Base-by-base conservation (phyloP, 1,140 invertebrate species). In the Drosophila athabasca region DNA sequence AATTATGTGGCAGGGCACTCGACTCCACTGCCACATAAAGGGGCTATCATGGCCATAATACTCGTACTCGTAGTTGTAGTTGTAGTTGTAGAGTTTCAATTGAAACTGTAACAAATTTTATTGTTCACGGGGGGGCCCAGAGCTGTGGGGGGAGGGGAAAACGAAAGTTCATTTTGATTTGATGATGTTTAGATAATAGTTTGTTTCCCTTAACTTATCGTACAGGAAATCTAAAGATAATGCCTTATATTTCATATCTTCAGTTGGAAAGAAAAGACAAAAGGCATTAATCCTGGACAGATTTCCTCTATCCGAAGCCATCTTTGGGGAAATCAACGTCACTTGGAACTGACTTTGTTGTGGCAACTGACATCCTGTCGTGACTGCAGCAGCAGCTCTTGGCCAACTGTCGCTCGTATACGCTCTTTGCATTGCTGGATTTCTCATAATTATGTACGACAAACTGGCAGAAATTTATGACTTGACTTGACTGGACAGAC, bases 381-480 rank as follows among this genome's bases (percentile, higher is more conserved):
- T 26, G 50, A 48, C 53, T 51, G 26, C 31, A 29, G 15, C 24
- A 26, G 4, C 17, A 26, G 4, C 26, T 59, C 19, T 58, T 61
- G 54, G 52, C 76, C 53, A 79, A 62, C 49, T 62, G 75, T 66
- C 70, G 58, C 35, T 58, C 39, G n/a, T n/a, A n/a, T n/a, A 19
- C 17, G 55, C 49, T 62, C 31, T 35, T 31, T 13, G 44, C 24
- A 31, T 64, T 62, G 62, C 62, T 41, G 48, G 57, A 62, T 74
- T 77, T 87, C 72, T 61, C 68, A 82, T 85, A 85, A 81, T 85
- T 85, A 66, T 70, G 53, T 74, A 62, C 64, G 44, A 77, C 78
- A 66, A 62, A 50, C 45, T 49, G 49, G 72, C 59, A 71, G 46
- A 68, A 66, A 75, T 75, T 75, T 75, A 75, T 78, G 74, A 54